These are phyloP conservation scores for Hexactinellida sp. DNA, from an alignment of 37 sponge, comb jelly and placozoan species.

Conservation along the genomic window DNA sequence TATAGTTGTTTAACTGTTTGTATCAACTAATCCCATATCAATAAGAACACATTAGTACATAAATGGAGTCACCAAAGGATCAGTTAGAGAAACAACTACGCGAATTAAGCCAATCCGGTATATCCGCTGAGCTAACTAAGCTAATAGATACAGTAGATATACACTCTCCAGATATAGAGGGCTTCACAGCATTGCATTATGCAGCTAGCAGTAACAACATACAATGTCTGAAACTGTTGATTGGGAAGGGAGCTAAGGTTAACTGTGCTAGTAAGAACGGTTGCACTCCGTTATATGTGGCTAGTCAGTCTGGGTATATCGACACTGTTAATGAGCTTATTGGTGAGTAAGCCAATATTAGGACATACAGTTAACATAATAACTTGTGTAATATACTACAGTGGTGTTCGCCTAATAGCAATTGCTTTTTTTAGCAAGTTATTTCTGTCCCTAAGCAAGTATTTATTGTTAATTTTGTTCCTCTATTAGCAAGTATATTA, in stretches of 20 bases:
- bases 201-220: conserved; percentile 18
- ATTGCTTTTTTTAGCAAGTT: no score
- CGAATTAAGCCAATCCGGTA: not conserved
- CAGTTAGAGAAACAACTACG: conserved; percentile 1
- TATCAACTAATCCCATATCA: no score
- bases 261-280: conserved; percentile 21
- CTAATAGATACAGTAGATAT: not conserved
- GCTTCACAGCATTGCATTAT: conserved; percentile 26
- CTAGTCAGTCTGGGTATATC: conserved; percentile 23
- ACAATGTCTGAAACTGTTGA: not conserved
- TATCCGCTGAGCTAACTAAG: not conserved
- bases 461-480: no score
- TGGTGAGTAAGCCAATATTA: not conserved
- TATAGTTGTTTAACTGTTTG: no score
- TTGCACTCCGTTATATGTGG: conserved; percentile 27
- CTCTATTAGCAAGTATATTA: no score
- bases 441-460: no score
- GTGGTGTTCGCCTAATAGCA: no score
- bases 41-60: not conserved
- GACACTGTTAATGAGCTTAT: conserved; percentile 26
- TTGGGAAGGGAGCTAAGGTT: not conserved
- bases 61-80: not conserved
- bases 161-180: not conserved
- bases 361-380: no score
- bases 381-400: no score